Conservation (phyloP, 2,797 vertebrate genomes). For the Enteromius mattozi region DNA sequence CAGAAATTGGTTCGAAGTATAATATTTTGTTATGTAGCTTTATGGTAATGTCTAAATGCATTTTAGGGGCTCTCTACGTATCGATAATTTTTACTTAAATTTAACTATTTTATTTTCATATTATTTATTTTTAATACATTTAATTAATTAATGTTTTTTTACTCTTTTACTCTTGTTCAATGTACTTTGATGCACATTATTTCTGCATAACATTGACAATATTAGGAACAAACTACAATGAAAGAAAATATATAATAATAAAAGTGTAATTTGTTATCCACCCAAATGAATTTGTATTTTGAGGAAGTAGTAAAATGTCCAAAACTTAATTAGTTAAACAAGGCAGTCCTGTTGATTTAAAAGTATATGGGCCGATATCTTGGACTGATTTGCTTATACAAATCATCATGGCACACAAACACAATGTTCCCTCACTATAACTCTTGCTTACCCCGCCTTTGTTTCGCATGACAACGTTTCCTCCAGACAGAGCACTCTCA, state of each 20-base stretch:
- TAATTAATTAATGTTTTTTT: background rate
- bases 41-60: background rate
- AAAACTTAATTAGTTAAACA: background rate
- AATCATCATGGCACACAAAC: slow-evolving; percentile 10
- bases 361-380: background rate
- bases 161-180: background rate
- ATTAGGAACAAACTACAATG: background rate
- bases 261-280: background rate
- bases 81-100: background rate
- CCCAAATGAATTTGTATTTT: background rate
- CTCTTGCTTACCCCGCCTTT: slow-evolving; percentile 14
- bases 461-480: slow-evolving; percentile 76
- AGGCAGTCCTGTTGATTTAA: background rate
- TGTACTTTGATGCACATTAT: background rate
- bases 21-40: background rate
- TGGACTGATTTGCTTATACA: background rate
- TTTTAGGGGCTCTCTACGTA: background rate
- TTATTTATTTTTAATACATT: background rate
- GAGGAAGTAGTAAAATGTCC: background rate
- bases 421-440: background rate
- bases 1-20: background rate
- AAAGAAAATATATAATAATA: background rate
- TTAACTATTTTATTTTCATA: background rate
- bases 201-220: background rate
- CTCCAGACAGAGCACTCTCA: slow-evolving; percentile 72